These are phyloP conservation scores for Rhinopomastus cyanomelas DNA, from an alignment of 2,113 vertebrate genomes.

Conservation along the genomic window DNA sequence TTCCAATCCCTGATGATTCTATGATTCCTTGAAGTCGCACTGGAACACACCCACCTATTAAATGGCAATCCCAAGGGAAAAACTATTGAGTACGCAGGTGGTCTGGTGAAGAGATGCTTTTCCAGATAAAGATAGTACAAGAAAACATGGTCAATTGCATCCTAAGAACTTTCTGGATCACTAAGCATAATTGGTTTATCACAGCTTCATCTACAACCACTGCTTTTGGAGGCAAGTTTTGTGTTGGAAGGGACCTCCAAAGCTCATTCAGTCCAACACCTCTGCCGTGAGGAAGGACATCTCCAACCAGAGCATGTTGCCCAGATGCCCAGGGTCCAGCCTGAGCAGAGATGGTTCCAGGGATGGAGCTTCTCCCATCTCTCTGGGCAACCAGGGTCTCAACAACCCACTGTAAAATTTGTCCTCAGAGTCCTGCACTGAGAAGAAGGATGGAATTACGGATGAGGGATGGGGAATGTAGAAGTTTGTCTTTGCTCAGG, in stretches of 20 bases:
- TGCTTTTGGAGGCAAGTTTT: neutral
- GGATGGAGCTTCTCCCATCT: neutral
- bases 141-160: neutral
- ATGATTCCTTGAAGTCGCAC: too few species aligned
- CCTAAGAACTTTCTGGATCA: neutral
- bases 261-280: neutral
- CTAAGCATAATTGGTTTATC: neutral
- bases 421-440: neutral
- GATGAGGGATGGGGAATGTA: neutral
- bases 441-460: neutral
- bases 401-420: neutral
- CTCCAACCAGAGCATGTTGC: neutral
- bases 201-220: neutral
- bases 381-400: neutral
- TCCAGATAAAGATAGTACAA: neutral
- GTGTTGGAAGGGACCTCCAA: neutral
- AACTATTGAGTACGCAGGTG: rapidly evolving
- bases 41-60: too few species aligned
- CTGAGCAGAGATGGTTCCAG: neutral
- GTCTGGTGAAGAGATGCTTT: neutral
- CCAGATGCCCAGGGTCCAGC: neutral
- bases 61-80: neutral
- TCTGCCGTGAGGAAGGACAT: neutral
- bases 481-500: neutral
- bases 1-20: too few species aligned